Evolutionary conservation across 2,113 vertebrate species (phyloP), one percentile per base, ranked within the genome.

Genomic region (Pelodiscus sinensis): DNA sequence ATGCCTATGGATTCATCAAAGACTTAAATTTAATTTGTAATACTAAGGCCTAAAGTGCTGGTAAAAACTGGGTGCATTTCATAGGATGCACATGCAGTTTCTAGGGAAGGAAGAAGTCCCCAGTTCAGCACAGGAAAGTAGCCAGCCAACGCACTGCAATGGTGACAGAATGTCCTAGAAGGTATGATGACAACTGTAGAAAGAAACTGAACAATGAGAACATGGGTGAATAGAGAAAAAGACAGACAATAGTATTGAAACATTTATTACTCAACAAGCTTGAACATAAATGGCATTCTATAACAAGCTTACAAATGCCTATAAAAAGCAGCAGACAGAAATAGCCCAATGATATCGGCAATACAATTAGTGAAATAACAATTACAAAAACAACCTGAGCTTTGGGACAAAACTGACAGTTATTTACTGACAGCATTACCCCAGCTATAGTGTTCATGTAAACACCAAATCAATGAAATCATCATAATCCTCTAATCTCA

Each of bases 141-240:
- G 96, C 97, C 97, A 97, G 97, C 96, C 97, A 97, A 96, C 96
- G 96, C 83, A 95, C 97, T 97, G 97, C 96, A 96, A 31, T 89
- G 96, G 97, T 97, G 96, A 97, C 96, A 97, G 94, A 96, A 79
- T 95, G 95, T 97, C 97, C 97, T 97, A 96, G 97, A 92, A 96
- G 95, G 95, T 92, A 95, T 95, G 97, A 97, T 93, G 93, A 93
- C 81, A 97, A 97, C 98, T 97, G 97, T 90, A 89, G 97, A 98
- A 96, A 98, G 92, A 98, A 98, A 98, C 97, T 98, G 97, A 95
- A 97, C 97, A 98, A 95, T 97, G 94, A 97, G 95, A 97, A 95
- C 94, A 91, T 31, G 58, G 75, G 95, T 96, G 97, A 97, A 97
- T 3, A 97, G 95, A 27, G 88, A 94, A 90, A 97, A 96, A 92